Percentiles rank a stretch among this genome's conserved stretches.
Evolutionary conservation across 2,797 vertebrate species (phyloP).

Genomic region (Natrix natrix): DNA sequence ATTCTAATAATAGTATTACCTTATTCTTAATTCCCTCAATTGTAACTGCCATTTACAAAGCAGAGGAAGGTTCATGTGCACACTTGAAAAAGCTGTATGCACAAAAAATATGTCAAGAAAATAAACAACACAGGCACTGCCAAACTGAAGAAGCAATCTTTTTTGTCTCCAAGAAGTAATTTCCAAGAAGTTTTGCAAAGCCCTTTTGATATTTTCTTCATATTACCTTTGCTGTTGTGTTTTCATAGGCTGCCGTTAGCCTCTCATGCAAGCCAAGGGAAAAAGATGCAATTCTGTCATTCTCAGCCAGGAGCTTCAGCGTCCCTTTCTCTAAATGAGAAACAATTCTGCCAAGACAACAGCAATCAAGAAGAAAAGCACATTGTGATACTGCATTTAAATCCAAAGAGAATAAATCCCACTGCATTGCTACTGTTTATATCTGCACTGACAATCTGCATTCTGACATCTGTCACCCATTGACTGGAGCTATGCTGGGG

Average conservation of each 20-base stretch:
- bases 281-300: conserved; percentile 89
- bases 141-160: conserved; percentile 15
- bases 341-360: conserved; percentile 76
- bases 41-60: rapidly evolving
- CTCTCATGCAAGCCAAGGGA: conserved; percentile 82
- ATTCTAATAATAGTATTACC: not conserved
- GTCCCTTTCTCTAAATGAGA: conserved; percentile 89
- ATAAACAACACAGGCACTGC: not conserved
- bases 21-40: not conserved
- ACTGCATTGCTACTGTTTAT: not conserved
- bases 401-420: not conserved
- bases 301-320: conserved; percentile 91
- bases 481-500: not conserved
- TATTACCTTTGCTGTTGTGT: conserved; percentile 86
- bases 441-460: not conserved
- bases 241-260: conserved; percentile 83
- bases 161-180: not conserved
- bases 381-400: not conserved
- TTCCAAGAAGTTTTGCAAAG: not conserved
- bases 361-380: not conserved
- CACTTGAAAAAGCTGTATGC: not conserved
- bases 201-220: not conserved
- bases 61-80: not conserved
- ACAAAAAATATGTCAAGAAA: not conserved
- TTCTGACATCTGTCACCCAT: not conserved